Percentiles rank a stretch among this genome's conserved stretches.
Evolutionary conservation across 2,888 invertebrate species (phyloP).

Genomic region (Linnaemya vulpina): DNA sequence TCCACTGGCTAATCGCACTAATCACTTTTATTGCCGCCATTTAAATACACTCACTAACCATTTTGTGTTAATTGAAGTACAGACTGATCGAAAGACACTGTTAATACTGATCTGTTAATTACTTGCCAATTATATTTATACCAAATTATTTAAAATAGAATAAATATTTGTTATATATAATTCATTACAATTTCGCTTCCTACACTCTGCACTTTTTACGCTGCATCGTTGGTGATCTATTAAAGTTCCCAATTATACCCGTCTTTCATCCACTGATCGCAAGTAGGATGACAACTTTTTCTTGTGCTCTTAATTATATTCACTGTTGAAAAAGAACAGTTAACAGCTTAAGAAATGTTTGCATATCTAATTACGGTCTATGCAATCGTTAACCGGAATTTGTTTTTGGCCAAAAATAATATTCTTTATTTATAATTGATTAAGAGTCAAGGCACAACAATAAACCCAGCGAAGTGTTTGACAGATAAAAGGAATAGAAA

Average conservation of each 20-base stretch:
- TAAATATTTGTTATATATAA: neutral
- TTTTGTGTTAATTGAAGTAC: constrained; percentile 39
- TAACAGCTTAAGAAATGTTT: constrained; percentile 17
- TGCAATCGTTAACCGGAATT: constrained; percentile 49
- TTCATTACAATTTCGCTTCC: neutral
- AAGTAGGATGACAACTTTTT: constrained; percentile 36
- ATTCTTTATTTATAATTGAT: constrained; percentile 2
- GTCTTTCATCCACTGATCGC: neutral
- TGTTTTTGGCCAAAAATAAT: constrained; percentile 9
- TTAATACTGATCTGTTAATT: constrained; percentile 71
- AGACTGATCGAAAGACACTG: constrained; percentile 73
- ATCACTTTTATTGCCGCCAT: constrained; percentile 11
- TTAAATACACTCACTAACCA: constrained; percentile 72
- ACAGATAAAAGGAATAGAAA: neutral
- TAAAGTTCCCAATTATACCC: constrained; percentile 9
- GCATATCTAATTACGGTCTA: constrained; percentile 45
- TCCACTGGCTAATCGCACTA: neutral
- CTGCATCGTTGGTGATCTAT: constrained; percentile 12
- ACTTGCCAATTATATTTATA: constrained; percentile 51
- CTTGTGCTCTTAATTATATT: constrained; percentile 9
- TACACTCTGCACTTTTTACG: constrained; percentile 23
- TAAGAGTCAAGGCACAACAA: constrained; percentile 1
- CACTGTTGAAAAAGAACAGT: neutral
- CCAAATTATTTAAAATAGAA: neutral
- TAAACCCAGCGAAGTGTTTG: constrained; percentile 1